Evolutionary conservation across 2,888 invertebrate species (phyloP).

Genomic region (Pterobdella sp.): DNA sequence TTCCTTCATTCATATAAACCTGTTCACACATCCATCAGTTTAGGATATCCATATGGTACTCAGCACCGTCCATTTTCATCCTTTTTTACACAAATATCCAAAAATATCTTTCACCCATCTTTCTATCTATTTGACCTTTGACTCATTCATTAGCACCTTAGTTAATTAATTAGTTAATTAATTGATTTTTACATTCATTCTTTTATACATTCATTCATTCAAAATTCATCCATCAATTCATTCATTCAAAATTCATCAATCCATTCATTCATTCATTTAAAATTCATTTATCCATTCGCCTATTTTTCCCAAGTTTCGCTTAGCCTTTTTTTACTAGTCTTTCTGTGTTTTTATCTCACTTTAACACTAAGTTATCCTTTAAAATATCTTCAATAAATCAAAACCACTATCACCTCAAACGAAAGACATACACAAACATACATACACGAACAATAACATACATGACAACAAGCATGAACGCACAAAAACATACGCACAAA

Average conservation of each 20-base stretch:
- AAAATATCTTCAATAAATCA: not conserved
- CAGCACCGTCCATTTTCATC: not conserved
- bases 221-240: not conserved
- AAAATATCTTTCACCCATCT: not conserved
- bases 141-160: not conserved
- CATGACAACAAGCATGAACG: no score
- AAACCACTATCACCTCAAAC: not conserved
- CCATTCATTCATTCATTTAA: not conserved
- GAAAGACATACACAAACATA: not conserved
- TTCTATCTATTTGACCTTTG: not conserved
- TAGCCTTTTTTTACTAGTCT: no score
- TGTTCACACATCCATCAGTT: not conserved
- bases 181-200: not conserved
- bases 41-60: not conserved
- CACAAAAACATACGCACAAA: not conserved
- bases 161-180: no score
- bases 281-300: not conserved
- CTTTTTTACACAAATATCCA: not conserved
- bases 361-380: no score
- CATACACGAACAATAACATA: no score
- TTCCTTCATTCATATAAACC: constrained; percentile 1
- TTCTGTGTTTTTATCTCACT: no score
- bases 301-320: not conserved
- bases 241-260: not conserved
- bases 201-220: not conserved